Percentiles rank a stretch among this genome's conserved stretches.
Conservation (phyloP, 2,113 vertebrate genomes). For the Chitala chitala region DNA sequence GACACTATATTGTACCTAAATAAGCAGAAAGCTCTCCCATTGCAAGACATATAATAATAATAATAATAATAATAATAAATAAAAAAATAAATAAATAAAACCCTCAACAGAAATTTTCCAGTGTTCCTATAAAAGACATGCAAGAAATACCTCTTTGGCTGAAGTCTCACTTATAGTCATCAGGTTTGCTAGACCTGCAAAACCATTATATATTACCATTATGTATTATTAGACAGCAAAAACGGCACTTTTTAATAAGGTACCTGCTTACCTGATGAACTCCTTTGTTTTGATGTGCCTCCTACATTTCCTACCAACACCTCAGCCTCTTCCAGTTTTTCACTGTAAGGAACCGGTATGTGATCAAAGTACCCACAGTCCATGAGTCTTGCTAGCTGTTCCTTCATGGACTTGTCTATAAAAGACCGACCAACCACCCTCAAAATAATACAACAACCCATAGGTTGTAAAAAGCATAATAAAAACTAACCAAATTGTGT, state of each 20-base stretch:
- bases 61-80: no score
- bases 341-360: constrained; percentile 63
- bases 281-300: neutral
- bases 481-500: no score
- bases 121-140: neutral
- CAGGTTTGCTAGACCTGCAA: constrained; percentile 54
- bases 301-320: neutral
- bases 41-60: constrained; percentile 14
- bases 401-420: constrained; percentile 82
- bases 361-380: constrained; percentile 82
- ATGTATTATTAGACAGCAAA: no score
- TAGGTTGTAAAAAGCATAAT: no score
- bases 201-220: neutral
- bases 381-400: constrained; percentile 72
- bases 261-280: constrained; percentile 41
- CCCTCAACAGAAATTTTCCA: neutral
- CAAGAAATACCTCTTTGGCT: constrained; percentile 71
- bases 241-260: no score
- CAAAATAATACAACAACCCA: neutral
- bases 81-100: neutral
- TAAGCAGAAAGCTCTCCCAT: constrained; percentile 32
- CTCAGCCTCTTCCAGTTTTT: constrained; percentile 26
- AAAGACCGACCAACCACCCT: neutral
- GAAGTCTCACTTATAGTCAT: constrained; percentile 62
- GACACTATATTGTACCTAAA: constrained; percentile 63